Conservation (phyloP, 2,888 invertebrate species). For the Aethes cnicana region DNA sequence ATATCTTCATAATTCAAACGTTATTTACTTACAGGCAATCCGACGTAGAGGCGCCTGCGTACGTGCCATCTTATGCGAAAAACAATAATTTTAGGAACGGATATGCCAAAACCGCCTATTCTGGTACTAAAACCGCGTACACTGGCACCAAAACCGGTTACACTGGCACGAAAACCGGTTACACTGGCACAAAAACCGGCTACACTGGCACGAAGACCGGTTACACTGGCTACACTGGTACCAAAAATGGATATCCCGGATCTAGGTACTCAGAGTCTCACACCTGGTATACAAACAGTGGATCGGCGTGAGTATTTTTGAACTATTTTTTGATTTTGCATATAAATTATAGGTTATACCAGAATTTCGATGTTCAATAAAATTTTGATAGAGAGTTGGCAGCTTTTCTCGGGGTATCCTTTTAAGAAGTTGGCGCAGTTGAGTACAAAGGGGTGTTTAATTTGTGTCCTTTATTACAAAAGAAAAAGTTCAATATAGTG, state of each 20-base stretch:
- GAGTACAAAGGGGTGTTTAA: too few species aligned
- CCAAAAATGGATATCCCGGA: constrained; percentile 37
- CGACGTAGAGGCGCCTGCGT: constrained; percentile 66
- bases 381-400: too few species aligned
- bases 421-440: too few species aligned
- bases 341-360: too few species aligned
- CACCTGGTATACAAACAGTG: constrained; percentile 56
- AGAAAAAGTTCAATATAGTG: too few species aligned
- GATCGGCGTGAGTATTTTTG: constrained; percentile 51
- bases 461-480: too few species aligned
- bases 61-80: constrained; percentile 58
- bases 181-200: constrained; percentile 37
- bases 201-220: constrained; percentile 32
- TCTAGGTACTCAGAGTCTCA: constrained; percentile 49
- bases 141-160: constrained; percentile 34
- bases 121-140: constrained; percentile 38
- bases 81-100: constrained; percentile 34
- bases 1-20: constrained; percentile 2
- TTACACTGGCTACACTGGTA: constrained; percentile 37
- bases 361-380: too few species aligned
- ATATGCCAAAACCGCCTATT: constrained; percentile 8
- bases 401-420: too few species aligned
- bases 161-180: constrained; percentile 35
- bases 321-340: background rate
- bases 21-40: constrained; percentile 56